Conservation (phyloP, 2,797 vertebrate genomes). For the Neosalanx taihuensis region DNA sequence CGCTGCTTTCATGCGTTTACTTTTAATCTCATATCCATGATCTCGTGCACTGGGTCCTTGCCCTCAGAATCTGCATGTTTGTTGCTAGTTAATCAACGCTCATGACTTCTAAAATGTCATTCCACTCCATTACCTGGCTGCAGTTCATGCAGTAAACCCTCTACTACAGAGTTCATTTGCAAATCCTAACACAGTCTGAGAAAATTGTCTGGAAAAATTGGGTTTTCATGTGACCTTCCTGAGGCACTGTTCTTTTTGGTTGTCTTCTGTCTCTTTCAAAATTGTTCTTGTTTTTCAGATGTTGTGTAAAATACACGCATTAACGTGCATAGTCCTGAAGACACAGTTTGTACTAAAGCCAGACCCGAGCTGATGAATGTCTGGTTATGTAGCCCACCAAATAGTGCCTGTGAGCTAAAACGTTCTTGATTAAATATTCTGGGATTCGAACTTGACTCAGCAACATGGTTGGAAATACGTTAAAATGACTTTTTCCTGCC, state of each 20-base stretch:
- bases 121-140: slow-evolving; percentile 20
- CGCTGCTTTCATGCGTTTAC: slow-evolving; percentile 3
- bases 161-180: not conserved
- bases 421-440: too few relatives aligned
- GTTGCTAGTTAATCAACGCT: slow-evolving; percentile 30
- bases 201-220: not conserved
- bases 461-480: not conserved
- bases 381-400: too few relatives aligned
- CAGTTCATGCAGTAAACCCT: slow-evolving; percentile 20
- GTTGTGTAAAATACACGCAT: too few relatives aligned
- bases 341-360: too few relatives aligned
- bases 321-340: too few relatives aligned
- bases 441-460: too few relatives aligned
- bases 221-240: not conserved
- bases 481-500: slow-evolving; percentile 14
- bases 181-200: not conserved
- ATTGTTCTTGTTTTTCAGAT: too few relatives aligned
- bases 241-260: not conserved
- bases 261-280: not conserved
- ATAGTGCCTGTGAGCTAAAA: too few relatives aligned
- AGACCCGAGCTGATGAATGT: too few relatives aligned
- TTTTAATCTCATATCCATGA: slow-evolving; percentile 35
- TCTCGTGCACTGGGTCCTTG: slow-evolving; percentile 20
- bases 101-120: slow-evolving; percentile 19
- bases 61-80: slow-evolving; percentile 18